Evolutionary conservation across 2,888 invertebrate species (phyloP).

Genomic region (Tachina grossa): DNA sequence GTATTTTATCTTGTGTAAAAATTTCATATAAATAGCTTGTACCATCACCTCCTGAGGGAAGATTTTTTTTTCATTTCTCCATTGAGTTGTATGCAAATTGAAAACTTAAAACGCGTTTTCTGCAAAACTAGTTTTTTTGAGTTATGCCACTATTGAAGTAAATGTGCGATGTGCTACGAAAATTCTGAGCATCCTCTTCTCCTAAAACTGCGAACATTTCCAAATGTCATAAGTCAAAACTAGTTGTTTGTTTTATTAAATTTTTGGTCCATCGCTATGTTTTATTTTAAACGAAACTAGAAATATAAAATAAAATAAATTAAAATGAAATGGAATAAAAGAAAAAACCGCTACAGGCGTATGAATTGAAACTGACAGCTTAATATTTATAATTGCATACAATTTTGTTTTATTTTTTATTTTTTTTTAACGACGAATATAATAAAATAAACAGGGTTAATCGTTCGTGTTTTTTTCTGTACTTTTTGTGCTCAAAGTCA

Average conservation of each 20-base stretch:
- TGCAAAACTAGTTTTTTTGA: too few species aligned
- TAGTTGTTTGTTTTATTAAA: conserved; percentile 43
- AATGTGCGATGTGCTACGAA: conserved; percentile 11
- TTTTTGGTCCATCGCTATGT: conserved; percentile 16
- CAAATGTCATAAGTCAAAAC: conserved; percentile 72
- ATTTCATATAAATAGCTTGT: too few species aligned
- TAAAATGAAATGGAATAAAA: conserved; percentile 46
- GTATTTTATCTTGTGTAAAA: too few species aligned
- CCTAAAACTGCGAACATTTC: conserved; percentile 54
- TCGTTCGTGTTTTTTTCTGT: not conserved
- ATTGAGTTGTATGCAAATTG: too few species aligned
- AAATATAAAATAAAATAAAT: conserved; percentile 27
- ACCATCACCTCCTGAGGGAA: too few species aligned
- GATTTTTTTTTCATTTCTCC: too few species aligned
- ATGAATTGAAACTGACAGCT: conserved; percentile 72
- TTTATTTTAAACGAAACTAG: conserved; percentile 23
- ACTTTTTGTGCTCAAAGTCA: not conserved
- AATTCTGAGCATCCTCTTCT: not conserved
- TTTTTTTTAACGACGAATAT: conserved; percentile 48
- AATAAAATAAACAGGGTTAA: conserved; percentile 38
- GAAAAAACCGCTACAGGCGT: conserved; percentile 65
- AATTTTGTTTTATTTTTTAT: not conserved
- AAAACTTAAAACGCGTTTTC: too few species aligned
- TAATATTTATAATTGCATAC: conserved; percentile 67
- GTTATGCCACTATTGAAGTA: too few species aligned